Evolutionary conservation across 1,140 invertebrate genomes (phyloP).

Genomic region (Meteorus sp.): DNA sequence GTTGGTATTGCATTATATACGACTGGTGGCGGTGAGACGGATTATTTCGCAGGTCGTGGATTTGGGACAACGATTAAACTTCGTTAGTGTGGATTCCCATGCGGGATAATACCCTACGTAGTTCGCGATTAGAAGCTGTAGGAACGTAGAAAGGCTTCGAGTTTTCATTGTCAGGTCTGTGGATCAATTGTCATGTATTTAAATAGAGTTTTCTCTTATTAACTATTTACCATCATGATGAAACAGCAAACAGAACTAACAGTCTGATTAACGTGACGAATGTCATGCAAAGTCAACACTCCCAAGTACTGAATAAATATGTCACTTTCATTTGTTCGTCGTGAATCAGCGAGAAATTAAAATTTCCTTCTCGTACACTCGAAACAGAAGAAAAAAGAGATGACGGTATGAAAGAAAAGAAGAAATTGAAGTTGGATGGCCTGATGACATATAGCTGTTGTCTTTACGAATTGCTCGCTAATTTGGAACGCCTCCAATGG

Average conservation of each 20-base stretch:
- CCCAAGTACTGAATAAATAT: too few relatives aligned
- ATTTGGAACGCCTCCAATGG: conserved; percentile 1
- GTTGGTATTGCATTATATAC: neutral
- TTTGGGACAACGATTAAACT: neutral
- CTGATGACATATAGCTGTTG: neutral
- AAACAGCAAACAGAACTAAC: too few relatives aligned
- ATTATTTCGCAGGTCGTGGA: neutral
- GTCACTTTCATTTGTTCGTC: too few relatives aligned
- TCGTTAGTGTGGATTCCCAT: neutral
- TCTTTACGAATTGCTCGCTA: neutral
- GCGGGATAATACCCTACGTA: neutral
- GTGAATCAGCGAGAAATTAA: too few relatives aligned
- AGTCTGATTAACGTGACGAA: too few relatives aligned
- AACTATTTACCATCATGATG: too few relatives aligned
- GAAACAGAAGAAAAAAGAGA: neutral
- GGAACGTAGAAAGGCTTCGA: neutral
- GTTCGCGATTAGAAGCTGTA: neutral
- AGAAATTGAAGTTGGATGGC: neutral
- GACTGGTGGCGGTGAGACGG: too few relatives aligned
- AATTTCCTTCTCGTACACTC: neutral
- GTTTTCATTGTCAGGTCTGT: neutral
- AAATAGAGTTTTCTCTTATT: too few relatives aligned
- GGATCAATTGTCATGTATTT: neutral
- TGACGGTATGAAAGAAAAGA: neutral
- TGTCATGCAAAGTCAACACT: too few relatives aligned